Evolutionary conservation across 2,888 invertebrate genomes (phyloP), one percentile per base, ranked within the genome.

Genomic region (Steinernema carpocapsae): DNA sequence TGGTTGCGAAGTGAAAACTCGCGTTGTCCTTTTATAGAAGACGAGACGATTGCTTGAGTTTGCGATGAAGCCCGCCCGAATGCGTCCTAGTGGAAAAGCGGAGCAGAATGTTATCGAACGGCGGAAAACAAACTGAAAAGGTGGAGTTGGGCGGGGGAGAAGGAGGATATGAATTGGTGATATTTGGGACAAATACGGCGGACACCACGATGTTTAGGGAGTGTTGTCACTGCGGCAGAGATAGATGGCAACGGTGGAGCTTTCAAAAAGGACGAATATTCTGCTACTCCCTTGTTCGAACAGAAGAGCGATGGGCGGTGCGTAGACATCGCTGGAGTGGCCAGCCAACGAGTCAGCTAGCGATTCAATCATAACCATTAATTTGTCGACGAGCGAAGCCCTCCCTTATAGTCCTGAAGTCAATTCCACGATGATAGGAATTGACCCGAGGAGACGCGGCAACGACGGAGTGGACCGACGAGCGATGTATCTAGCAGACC

Each of bases 191-290:
- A 64, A 64, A 19, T 52, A 64, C 26, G 32, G 14, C 26, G 32
- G 17, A 32, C 64, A 64, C 37, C 24, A 17, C 29, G 64, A 64
- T 19, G 48, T 48, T 48, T 48, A 19, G 48, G 19, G 17, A 7
- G 48, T 19, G 48, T 4, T 48, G 17, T 48, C 48, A 17, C 19
- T 56, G 56, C 14, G 10, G 32, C 64, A 37, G 7, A 26, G 32
- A 64, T 64, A 64, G 64, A 32, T 32, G 64, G 32, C 64, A 64
- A 26, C 19, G 64, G 64, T 64, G 64, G 32, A 37, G 29, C 26
- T 64, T 37, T 37, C 37, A 3, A 64, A 64, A 19, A 32, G 64
- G 14, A 32, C 32, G 29, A 22, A 56, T 24, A 56, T 56, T 64
- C 32, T 32, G 32, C 32, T n/a, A n/a, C n/a, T 14, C 56, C 14